phyloP scores from a whole-genome alignment of 1,140 invertebrate genomes.

The Anoplophora glabripennis region DNA sequence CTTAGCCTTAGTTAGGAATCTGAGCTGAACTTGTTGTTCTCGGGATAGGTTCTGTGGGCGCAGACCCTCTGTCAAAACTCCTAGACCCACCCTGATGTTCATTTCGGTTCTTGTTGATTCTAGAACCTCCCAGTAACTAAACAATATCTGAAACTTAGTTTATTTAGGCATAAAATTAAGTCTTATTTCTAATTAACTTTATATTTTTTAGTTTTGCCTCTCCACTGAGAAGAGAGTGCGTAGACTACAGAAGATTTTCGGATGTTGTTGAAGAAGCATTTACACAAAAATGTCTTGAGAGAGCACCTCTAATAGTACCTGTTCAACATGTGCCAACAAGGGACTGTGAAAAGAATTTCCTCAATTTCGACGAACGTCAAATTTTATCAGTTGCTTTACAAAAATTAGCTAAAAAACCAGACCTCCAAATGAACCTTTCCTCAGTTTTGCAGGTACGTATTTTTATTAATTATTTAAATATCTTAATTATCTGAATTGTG shows the following conservation, averaged over 20 bases:
- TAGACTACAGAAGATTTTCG: conserved; percentile 65
- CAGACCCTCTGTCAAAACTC: no score
- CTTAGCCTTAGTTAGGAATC: no score
- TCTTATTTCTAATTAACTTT: no score
- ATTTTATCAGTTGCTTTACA: conserved; percentile 58
- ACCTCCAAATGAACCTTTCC: conserved; percentile 61
- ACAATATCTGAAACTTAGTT: no score
- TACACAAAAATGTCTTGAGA: conserved; percentile 59
- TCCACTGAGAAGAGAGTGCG: conserved; percentile 52
- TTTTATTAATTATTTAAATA: conserved; percentile 1
- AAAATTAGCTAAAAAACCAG: conserved; percentile 60
- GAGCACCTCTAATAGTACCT: conserved; percentile 61
- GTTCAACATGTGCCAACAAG: conserved; percentile 61
- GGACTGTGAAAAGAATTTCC: conserved; percentile 60
- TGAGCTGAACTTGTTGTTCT: no score
- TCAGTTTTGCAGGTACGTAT: conserved; percentile 53
- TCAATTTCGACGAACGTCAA: conserved; percentile 66
- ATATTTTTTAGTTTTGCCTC: conserved; percentile 57
- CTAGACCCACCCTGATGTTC: no score
- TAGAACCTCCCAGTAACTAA: no score
- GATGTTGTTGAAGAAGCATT: conserved; percentile 64
- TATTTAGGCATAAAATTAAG: no score
- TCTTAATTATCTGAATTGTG: background rate
- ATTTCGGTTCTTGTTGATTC: no score
- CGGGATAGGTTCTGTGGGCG: no score